These are phyloP conservation scores for Pachycephus smyrnensis DNA, from an alignment of 2,888 invertebrate species.

Conservation along the genomic window DNA sequence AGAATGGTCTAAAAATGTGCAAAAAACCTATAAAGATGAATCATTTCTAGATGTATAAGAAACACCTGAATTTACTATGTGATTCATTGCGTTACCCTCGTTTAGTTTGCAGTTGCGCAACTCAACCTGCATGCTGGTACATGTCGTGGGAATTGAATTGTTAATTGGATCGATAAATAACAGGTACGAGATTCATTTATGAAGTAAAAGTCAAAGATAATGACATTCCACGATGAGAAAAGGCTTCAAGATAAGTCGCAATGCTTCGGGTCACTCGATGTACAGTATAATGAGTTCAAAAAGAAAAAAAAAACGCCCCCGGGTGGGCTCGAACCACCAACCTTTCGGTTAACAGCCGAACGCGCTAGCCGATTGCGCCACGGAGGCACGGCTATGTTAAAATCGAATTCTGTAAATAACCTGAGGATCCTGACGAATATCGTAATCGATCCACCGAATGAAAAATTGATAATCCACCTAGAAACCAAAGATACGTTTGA, in stretches of 20 bases:
- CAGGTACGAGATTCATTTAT: background rate
- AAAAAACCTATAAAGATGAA: background rate
- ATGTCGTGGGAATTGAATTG: background rate
- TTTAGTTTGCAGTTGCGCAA: background rate
- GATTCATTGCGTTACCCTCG: background rate
- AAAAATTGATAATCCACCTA: background rate
- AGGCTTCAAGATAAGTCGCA: background rate
- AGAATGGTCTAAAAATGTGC: background rate
- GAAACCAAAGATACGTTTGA: background rate
- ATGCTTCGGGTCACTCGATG: background rate
- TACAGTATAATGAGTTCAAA: background rate
- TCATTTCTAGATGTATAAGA: background rate
- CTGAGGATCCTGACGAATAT: background rate
- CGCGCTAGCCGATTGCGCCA: slow-evolving; percentile 98
- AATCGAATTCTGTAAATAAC: background rate
- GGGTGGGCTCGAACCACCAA: slow-evolving; percentile 98
- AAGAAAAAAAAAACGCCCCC: slow-evolving; percentile 67
- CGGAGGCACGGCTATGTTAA: slow-evolving; percentile 68
- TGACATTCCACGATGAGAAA: background rate
- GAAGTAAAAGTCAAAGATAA: background rate
- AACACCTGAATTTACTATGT: background rate
- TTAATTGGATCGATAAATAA: background rate
- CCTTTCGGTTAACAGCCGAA: slow-evolving; percentile 99
- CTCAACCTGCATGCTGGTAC: background rate
- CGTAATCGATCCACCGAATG: background rate